These are phyloP conservation scores for Hyperoodon ampullatus DNA, from an alignment of 2,113 vertebrate species.

Conservation along the genomic window DNA sequence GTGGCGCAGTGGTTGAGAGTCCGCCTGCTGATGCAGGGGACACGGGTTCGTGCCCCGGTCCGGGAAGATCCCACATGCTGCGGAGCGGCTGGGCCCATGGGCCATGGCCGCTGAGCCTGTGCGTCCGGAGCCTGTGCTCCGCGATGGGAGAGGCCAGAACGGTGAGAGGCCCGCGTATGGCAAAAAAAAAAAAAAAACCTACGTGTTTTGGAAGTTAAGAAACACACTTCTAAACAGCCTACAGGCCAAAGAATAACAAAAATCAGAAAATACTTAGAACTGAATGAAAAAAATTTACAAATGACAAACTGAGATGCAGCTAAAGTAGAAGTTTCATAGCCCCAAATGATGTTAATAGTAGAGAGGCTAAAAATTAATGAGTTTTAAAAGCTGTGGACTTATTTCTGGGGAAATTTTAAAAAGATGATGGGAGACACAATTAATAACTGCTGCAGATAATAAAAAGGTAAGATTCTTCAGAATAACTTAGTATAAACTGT, in stretches of 20 bases:
- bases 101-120: too few species aligned
- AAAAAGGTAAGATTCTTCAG: neutral
- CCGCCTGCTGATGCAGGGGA: too few species aligned
- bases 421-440: neutral
- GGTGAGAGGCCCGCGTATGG: too few species aligned
- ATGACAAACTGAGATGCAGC: neutral
- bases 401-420: neutral
- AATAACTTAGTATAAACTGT: slow-evolving; percentile 2
- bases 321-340: neutral
- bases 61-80: too few species aligned
- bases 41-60: too few species aligned
- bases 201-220: neutral
- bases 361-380: neutral
- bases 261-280: neutral
- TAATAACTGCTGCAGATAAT: neutral
- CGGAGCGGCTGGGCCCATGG: too few species aligned
- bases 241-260: neutral
- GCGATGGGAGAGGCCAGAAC: too few species aligned
- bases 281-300: neutral
- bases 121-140: too few species aligned
- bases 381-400: slow-evolving; percentile 37
- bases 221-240: neutral
- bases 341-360: neutral
- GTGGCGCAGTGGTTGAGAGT: too few species aligned
- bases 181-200: neutral